These are phyloP conservation scores for Puntigrus tetrazona DNA, from an alignment of 2,113 vertebrate genomes.

Conservation along the genomic window DNA sequence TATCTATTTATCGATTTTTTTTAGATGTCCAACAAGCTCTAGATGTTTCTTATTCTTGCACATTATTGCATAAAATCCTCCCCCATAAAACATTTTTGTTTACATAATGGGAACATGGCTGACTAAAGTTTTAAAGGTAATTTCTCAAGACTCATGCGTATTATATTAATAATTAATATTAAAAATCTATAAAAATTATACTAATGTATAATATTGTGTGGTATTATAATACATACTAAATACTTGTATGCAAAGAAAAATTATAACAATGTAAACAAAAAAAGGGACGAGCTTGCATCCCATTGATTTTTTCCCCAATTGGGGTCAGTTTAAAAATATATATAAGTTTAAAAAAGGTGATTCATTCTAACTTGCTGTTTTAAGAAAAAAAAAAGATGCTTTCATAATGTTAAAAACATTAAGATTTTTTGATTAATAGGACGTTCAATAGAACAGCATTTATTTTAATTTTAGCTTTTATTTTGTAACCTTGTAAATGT, in stretches of 20 bases:
- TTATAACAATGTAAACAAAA: not conserved
- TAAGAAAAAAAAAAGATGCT: too few species aligned
- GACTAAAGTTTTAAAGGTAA: not conserved
- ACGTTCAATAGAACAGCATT: not conserved
- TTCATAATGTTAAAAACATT: not conserved
- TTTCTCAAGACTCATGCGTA: not conserved
- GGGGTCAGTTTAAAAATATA: not conserved
- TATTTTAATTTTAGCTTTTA: not conserved
- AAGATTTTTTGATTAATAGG: not conserved
- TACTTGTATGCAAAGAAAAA: not conserved
- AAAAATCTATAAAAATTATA: conserved; percentile 34
- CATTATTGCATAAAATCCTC: conserved; percentile 62
- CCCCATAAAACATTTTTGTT: not conserved
- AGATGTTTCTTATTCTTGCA: conserved; percentile 52
- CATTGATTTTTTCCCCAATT: not conserved
- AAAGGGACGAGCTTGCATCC: not conserved
- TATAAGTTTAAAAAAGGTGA: too few species aligned
- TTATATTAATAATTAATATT: conserved; percentile 55
- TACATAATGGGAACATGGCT: not conserved
- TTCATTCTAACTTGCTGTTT: too few species aligned
- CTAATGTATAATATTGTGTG: not conserved
- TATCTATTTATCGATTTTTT: conserved; percentile 34
- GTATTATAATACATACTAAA: not conserved
- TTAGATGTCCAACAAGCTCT: not conserved
- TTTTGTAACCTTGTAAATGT: not conserved